Conservation (phyloP, 2,797 vertebrate genomes). For the Labeo calbasu region DNA sequence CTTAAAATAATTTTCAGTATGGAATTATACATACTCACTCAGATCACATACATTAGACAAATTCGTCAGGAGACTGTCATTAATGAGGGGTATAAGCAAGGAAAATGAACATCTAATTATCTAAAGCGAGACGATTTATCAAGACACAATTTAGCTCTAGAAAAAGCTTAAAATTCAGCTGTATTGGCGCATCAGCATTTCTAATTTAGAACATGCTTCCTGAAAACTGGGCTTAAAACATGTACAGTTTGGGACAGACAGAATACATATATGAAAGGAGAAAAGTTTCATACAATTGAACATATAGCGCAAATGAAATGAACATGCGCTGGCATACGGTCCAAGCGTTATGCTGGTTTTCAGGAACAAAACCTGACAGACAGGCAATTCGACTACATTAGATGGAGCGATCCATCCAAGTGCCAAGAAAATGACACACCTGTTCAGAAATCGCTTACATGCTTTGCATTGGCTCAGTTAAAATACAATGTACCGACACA, state of each 20-base stretch:
- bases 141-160: slow-evolving; percentile 9
- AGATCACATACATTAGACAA: not conserved
- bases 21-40: slow-evolving; percentile 27
- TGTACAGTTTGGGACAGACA: slow-evolving; percentile 8
- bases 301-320: slow-evolving; percentile 3
- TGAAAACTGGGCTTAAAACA: not conserved
- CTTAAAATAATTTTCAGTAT: not conserved
- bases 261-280: slow-evolving; percentile 6
- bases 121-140: slow-evolving; percentile 19
- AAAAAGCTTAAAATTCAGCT: slow-evolving; percentile 8
- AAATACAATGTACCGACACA: slow-evolving; percentile 51
- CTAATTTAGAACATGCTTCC: slow-evolving; percentile 20
- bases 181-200: not conserved
- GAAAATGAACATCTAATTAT: slow-evolving; percentile 16
- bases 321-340: not conserved
- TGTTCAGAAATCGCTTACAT: not conserved
- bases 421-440: not conserved
- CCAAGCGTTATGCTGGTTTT: slow-evolving; percentile 3
- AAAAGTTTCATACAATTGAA: slow-evolving; percentile 11
- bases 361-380: slow-evolving; percentile 19
- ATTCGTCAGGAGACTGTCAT: slow-evolving; percentile 16
- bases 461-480: slow-evolving; percentile 43
- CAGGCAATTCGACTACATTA: slow-evolving; percentile 10
- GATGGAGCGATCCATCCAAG: not conserved
- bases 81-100: slow-evolving; percentile 4